Evolutionary conservation across 2,113 vertebrate genomes (phyloP).

Genomic region (Hippotragus niger): DNA sequence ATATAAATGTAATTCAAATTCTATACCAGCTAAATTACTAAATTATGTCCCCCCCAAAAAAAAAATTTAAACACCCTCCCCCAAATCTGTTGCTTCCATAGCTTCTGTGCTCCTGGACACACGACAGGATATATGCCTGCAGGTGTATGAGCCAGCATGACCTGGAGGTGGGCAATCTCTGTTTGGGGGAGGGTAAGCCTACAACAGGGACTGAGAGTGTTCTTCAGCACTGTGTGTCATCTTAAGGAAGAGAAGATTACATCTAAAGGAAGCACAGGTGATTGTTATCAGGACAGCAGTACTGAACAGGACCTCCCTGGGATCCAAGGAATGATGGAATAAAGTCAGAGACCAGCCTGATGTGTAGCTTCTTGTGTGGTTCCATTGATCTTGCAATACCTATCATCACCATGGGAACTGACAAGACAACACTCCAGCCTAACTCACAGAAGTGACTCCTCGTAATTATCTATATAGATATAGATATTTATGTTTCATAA

Average conservation of each 20-base stretch:
- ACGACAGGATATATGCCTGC: no score
- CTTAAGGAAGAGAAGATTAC: not conserved
- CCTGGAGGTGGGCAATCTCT: not conserved
- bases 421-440: not conserved
- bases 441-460: not conserved
- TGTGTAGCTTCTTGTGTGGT: not conserved
- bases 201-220: not conserved
- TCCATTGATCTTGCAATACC: not conserved
- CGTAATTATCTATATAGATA: not conserved
- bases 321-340: not conserved
- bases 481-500: not conserved
- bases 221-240: not conserved
- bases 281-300: not conserved
- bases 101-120: not conserved
- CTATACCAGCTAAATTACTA: not conserved
- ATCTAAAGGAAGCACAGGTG: not conserved
- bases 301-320: not conserved
- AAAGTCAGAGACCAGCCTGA: not conserved
- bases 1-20: not conserved
- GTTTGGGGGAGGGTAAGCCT: not conserved
- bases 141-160: rapidly evolving
- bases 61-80: not conserved
- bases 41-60: not conserved
- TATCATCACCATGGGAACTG: not conserved
- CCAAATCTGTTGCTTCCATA: not conserved